Base-by-base conservation (phyloP, 2,888 invertebrate species). In the Lithophane semibrunnea region DNA sequence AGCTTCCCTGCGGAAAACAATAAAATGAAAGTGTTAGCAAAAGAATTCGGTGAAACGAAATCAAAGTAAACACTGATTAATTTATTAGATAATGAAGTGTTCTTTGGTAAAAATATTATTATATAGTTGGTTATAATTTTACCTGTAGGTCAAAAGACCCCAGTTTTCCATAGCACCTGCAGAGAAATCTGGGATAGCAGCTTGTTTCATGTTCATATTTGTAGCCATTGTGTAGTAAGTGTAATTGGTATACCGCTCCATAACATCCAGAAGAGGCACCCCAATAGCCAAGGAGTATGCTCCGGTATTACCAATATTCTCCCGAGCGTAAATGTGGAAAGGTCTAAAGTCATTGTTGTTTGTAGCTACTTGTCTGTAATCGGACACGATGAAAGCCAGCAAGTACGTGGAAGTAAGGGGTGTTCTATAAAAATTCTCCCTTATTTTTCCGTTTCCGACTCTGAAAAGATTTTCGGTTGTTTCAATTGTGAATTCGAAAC, bases 141-240 rank as follows among this genome's bases (percentile, higher is more conserved):
- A 97, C 97, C 97, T 97, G 95, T 98, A 98, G 0, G 98, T 98
- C 58, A 98, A 97, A 52, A 98, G 96, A 10, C 98, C 98, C 98
- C 98, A 98, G 90, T 98, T 98, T 93, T 98, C 98, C 98, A 98
- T 98, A 77, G 98, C 98, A 75, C 98, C 98, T 88, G 98, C 97
- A 52, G 97, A 97, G 92, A 98, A 98, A 89, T 98, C 98, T 7
- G 98, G 98, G 77, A 98, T 97, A 2, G 98, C 98, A 13, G 98
- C 98, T 88, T 98, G 97, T 90, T 98, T 98, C 91, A 98, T 96
- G 71, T 93, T 89, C 82, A 97, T 91, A 5, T 60, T 3, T n/a
- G 5, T 0, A 2, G 97, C 96, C 95, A 98, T 97, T 0, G 92
- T 88, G 65, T 97, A 94, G 82, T 97, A 97, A 0, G 94, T 73